Conservation (phyloP, 2,888 invertebrate species). For the Mesoligia furuncula region DNA sequence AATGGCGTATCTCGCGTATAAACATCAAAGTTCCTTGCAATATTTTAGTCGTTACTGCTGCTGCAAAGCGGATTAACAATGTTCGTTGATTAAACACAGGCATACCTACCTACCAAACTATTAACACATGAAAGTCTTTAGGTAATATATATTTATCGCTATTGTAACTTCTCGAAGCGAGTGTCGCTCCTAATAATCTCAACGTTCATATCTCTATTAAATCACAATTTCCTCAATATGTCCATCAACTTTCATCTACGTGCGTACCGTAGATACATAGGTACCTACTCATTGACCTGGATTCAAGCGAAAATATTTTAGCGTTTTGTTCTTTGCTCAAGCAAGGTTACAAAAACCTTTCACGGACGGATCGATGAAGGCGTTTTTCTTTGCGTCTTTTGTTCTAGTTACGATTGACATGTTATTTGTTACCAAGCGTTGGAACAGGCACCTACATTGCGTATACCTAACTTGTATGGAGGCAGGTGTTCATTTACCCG, state of each 20-base stretch:
- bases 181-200: conserved; percentile 13
- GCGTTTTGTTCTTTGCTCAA: conserved; percentile 72
- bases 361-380: conserved; percentile 70
- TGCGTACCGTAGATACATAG: conserved; percentile 21
- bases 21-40: conserved; percentile 60
- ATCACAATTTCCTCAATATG: conserved; percentile 70
- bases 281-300: conserved; percentile 76
- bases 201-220: conserved; percentile 49
- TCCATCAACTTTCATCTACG: conserved; percentile 74
- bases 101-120: not conserved
- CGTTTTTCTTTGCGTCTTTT: conserved; percentile 64
- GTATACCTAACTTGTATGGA: conserved; percentile 49
- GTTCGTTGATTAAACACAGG: conserved; percentile 25
- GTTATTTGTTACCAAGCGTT: conserved; percentile 66
- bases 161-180: conserved; percentile 1
- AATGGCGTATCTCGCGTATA: conserved; percentile 66
- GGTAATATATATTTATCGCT: not conserved
- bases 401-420: conserved; percentile 64
- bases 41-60: conserved; percentile 58
- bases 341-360: conserved; percentile 79
- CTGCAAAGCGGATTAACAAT: conserved; percentile 57
- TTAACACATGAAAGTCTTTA: not conserved
- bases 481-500: conserved; percentile 72
- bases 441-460: conserved; percentile 51
- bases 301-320: conserved; percentile 70